phyloP scores from a whole-genome alignment of 2,113 vertebrate species.

The Bujurquina vittata region DNA sequence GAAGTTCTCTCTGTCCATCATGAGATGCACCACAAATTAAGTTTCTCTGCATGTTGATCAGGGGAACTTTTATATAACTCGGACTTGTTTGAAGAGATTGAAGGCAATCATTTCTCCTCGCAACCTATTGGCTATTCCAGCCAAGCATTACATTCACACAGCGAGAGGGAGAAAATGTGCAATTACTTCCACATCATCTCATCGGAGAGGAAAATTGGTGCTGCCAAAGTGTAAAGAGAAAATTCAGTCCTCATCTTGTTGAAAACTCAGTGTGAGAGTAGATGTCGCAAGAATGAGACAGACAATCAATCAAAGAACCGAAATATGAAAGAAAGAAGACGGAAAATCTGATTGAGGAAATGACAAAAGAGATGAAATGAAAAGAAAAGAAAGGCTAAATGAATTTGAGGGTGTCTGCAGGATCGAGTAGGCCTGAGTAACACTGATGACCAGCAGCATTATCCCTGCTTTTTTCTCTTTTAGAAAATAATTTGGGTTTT shows the following conservation, averaged over 20 bases:
- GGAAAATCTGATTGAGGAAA: conserved; percentile 13
- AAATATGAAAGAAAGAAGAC: conserved; percentile 6
- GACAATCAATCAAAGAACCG: conserved; percentile 52
- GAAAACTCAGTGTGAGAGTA: conserved; percentile 10
- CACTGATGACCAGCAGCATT: neutral
- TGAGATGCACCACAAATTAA: conserved; percentile 8
- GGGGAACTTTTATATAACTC: conserved; percentile 4
- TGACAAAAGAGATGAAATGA: conserved; percentile 3
- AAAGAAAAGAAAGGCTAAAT: neutral
- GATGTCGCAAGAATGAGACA: conserved; percentile 36
- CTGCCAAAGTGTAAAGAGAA: conserved; percentile 43
- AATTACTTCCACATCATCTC: conserved; percentile 54
- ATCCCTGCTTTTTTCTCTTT: neutral
- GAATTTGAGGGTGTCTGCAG: neutral
- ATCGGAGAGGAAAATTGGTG: conserved; percentile 47
- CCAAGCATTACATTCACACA: conserved; percentile 17
- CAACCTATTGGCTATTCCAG: conserved; percentile 23
- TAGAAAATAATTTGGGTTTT: neutral
- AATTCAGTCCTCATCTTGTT: conserved; percentile 5
- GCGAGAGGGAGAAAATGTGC: conserved; percentile 33
- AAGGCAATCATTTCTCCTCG: conserved; percentile 33
- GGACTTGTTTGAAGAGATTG: conserved; percentile 34
- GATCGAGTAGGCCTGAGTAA: neutral
- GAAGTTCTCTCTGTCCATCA: neutral
- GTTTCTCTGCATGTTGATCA: conserved; percentile 19